These are phyloP conservation scores for Diloba caeruleocephala DNA, from an alignment of 2,888 invertebrate species.

Conservation along the genomic window DNA sequence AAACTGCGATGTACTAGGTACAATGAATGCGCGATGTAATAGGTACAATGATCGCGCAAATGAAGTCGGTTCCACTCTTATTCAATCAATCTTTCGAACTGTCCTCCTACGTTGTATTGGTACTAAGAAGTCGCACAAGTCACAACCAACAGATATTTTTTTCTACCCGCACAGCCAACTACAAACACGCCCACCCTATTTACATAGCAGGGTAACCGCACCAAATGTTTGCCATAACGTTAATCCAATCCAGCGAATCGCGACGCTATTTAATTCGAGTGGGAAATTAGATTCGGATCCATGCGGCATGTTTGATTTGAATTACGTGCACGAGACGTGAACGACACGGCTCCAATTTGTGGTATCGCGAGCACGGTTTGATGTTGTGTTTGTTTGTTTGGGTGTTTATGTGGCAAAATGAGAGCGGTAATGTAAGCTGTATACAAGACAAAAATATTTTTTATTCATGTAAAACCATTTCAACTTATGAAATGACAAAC, in stretches of 20 bases:
- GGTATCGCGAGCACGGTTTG: constrained; percentile 40
- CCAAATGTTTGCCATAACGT: constrained; percentile 66
- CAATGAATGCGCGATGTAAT: too few species aligned
- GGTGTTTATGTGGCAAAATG: constrained; percentile 17
- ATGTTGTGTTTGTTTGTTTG: constrained; percentile 39
- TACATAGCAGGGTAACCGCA: constrained; percentile 54
- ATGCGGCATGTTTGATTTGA: constrained; percentile 77
- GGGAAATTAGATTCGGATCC: constrained; percentile 80
- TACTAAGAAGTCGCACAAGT: background rate
- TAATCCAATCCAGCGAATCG: constrained; percentile 75
- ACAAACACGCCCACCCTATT: constrained; percentile 41
- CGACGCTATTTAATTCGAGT: constrained; percentile 74
- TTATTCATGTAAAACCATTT: too few species aligned
- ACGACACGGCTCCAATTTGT: constrained; percentile 56
- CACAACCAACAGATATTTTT: constrained; percentile 12
- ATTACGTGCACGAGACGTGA: constrained; percentile 63
- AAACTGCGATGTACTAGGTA: too few species aligned
- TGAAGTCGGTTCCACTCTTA: too few species aligned
- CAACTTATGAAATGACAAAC: too few species aligned
- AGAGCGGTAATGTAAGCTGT: background rate
- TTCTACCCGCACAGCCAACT: constrained; percentile 16
- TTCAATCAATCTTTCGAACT: too few species aligned
- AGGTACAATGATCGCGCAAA: too few species aligned
- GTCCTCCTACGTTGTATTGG: too few species aligned
- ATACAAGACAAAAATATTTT: too few species aligned